These are phyloP conservation scores for Anarrhichthys ocellatus DNA, from an alignment of 2,113 vertebrate genomes.

Conservation along the genomic window DNA sequence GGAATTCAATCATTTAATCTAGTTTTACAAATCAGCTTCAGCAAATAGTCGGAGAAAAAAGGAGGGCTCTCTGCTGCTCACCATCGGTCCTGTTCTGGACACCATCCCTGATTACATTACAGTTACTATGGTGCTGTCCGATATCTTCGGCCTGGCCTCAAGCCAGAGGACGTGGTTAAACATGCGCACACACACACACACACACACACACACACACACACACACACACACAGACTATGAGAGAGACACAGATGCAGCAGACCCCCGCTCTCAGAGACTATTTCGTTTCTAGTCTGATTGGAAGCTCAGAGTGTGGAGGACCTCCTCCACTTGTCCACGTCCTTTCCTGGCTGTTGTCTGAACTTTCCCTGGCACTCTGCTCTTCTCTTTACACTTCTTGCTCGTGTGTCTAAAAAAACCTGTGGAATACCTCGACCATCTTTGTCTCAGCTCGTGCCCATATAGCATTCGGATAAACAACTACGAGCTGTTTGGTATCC, in stretches of 20 bases:
- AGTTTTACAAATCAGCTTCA: not conserved
- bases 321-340: constrained; percentile 41
- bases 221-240: constrained; percentile 13
- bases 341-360: constrained; percentile 47
- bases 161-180: constrained; percentile 79
- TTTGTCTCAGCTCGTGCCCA: not conserved
- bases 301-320: constrained; percentile 53
- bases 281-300: constrained; percentile 62
- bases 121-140: constrained; percentile 81
- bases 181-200: constrained; percentile 31
- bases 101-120: constrained; percentile 79
- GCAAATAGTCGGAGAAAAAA: constrained; percentile 25
- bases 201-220: constrained; percentile 28
- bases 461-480: constrained; percentile 51
- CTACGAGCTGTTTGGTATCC: constrained; percentile 19
- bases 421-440: constrained; percentile 47
- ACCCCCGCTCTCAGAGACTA: constrained; percentile 55
- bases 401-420: constrained; percentile 27
- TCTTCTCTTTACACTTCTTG: constrained; percentile 32
- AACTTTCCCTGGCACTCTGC: constrained; percentile 32
- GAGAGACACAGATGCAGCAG: constrained; percentile 57
- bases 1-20: not conserved
- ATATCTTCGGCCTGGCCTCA: constrained; percentile 86
- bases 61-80: constrained; percentile 58
- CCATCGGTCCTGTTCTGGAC: constrained; percentile 67